Base-by-base conservation (phyloP, 2,888 invertebrate species). In the Meandrusa payeni region DNA sequence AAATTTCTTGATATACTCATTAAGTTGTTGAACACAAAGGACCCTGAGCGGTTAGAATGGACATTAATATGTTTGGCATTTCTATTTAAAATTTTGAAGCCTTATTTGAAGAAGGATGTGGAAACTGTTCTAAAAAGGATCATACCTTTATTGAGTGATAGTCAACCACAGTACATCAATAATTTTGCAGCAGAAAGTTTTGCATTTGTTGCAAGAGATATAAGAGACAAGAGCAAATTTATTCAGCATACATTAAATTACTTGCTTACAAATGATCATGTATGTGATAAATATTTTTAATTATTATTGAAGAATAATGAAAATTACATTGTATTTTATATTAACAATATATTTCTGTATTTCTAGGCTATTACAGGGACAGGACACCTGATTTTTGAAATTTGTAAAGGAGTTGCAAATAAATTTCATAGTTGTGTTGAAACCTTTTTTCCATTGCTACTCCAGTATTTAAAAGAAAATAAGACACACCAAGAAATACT, bases 181-280 rank as follows among this genome's bases (percentile, higher is more conserved):
- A 94, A 94, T 64, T 99, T 98, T 90, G 97, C 98, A 2, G 96
- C 97, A 0, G 97, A 98, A 80, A 95, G 97, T 76, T 98, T 98
- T 89, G 95, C 98, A 0, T 98, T 97, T 88, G 93, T 99, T 1
- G 94, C 97, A 2, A 89, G 98, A 52, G 96, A 96, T 88, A 93
- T 96, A 5, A 93, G 92, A 54, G 94, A 97, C 59, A 94, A 93
- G 59, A 90, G 91, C 17, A 90, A 90, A 36, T 93, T 97, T 69
- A 73, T 97, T 24, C 87, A 89, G 29, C 86, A 94, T 28, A 75
- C 97, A 24, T 76, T 97, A 22, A 88, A 88, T 52, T 91, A 91
- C 38, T 85, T 97, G 22, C 81, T 91, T 51, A 87, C 85, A 6
- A 90, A 91, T 66, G 89, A 91, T 60, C 91, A 94, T 78, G 94